Conservation (phyloP, 2,888 invertebrate species). For the Drosophila anceps region DNA sequence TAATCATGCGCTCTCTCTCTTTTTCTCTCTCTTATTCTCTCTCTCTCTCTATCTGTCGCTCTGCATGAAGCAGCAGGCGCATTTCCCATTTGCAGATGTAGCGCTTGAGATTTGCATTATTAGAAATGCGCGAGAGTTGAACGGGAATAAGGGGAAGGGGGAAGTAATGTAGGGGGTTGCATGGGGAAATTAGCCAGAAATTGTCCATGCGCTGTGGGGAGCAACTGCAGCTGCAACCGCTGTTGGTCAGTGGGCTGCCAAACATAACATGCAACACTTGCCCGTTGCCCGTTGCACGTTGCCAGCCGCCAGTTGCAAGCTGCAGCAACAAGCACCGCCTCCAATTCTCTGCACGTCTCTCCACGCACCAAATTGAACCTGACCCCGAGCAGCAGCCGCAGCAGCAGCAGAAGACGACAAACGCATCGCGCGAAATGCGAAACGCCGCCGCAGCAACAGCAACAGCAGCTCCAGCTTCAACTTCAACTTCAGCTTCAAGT, state of each 20-base stretch:
- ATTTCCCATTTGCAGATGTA: slow-evolving; percentile 62
- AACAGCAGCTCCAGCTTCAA: slow-evolving; percentile 5
- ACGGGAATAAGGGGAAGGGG: not conserved
- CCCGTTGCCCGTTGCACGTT: slow-evolving; percentile 27
- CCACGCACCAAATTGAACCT: slow-evolving; percentile 71
- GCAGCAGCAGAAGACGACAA: slow-evolving; percentile 21
- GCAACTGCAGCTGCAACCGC: slow-evolving; percentile 60
- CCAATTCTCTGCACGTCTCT: slow-evolving; percentile 34
- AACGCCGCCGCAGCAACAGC: slow-evolving; percentile 53
- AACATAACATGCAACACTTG: slow-evolving; percentile 67
- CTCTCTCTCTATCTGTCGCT: slow-evolving; percentile 18
- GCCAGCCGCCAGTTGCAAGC: slow-evolving; percentile 20
- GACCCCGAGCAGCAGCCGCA: slow-evolving; percentile 43
- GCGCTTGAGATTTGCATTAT: slow-evolving; percentile 70
- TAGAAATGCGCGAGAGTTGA: slow-evolving; percentile 40
- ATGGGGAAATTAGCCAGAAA: slow-evolving; percentile 77
- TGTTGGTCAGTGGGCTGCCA: slow-evolving; percentile 72
- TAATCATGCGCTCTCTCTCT: slow-evolving; percentile 35
- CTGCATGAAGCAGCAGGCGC: slow-evolving; percentile 44
- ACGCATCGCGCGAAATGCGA: slow-evolving; percentile 70
- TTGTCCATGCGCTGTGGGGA: slow-evolving; percentile 72
- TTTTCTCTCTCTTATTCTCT: not conserved
- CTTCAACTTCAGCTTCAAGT: slow-evolving; percentile 29
- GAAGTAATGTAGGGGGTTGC: slow-evolving; percentile 3
- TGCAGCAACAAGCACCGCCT: slow-evolving; percentile 44